A percentile compares a stretch with the other conserved stretches of the same genome.
phyloP scores from a whole-genome alignment of 2,113 vertebrate species.

The Oreochromis spilurus region DNA sequence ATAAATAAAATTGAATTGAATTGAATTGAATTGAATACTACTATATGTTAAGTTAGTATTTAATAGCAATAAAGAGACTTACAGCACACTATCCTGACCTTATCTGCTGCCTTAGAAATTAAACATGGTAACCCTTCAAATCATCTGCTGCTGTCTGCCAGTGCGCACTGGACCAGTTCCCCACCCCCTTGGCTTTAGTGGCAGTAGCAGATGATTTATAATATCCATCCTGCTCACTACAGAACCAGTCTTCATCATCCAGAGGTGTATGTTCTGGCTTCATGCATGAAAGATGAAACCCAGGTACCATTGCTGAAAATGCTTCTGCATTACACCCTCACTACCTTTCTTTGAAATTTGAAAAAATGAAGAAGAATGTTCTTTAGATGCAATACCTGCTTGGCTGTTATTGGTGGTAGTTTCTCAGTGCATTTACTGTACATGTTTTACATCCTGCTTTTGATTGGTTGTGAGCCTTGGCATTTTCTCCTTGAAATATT shows the following conservation, averaged over 20 bases:
- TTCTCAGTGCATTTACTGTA: background rate
- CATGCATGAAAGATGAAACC: constrained; percentile 44
- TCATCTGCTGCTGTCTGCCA: constrained; percentile 10
- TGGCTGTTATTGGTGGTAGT: background rate
- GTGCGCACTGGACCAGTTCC: constrained; percentile 5
- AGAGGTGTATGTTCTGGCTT: constrained; percentile 29
- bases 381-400: background rate
- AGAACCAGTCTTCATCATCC: constrained; percentile 52
- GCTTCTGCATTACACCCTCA: background rate
- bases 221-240: constrained; percentile 42
- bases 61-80: background rate
- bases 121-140: constrained; percentile 10
- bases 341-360: background rate
- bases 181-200: constrained; percentile 3
- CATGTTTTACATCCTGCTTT: background rate
- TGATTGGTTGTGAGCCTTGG: background rate
- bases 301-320: background rate
- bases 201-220: constrained; percentile 54
- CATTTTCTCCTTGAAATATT: background rate
- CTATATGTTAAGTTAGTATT: background rate
- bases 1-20: too few relatives aligned
- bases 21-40: too few relatives aligned
- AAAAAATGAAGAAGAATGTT: background rate
- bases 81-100: background rate
- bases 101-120: background rate